Base-by-base conservation (phyloP, 2,888 invertebrate genomes). In the Leptopilina myrica region DNA sequence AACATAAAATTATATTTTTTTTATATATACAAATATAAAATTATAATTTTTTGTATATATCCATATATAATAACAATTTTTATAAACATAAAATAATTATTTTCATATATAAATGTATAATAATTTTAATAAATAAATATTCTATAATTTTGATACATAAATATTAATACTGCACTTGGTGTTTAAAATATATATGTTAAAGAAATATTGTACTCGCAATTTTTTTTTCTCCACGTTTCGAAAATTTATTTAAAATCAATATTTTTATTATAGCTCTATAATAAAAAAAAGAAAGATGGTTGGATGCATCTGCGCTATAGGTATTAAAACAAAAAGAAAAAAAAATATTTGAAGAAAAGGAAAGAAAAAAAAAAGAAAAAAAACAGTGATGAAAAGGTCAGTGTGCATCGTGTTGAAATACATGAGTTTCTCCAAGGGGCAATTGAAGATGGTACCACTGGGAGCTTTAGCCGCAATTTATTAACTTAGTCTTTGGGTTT, bases 371-470 rank as follows among this genome's bases (percentile, higher is more conserved):
- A 20, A 46, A 46, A 5, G 4, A 26, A 26, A 56, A 26, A 56
- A 56, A 53, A 56, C 62, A 8, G 15, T 20, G 62, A 26, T 53
- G 14, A 33, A 56, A 56, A 53, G 49, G 20, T 69, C 67, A 73
- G 14, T 33, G 69, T 53, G 53, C 53, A 53, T 26, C 69, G n/a
- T 56, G 69, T 20, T 73, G 69, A 73, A 53, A 73, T 73, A 73
- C 69, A 53, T 53, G 33, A 26, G 69, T 33, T 73, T 33, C 53
- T 73, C 53, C 53, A 53, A 53, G 69, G 53, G 53, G n/a, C 56
- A 73, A 73, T 53, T 73, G 69, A 56, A 14, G 69, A 73, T 53
- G 5, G 53, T 53, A 73, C 69, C 69, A 73, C 69, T 14, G 69
- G 33, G 69, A 73, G 69, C 69, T 73, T 53, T 73, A 26, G 26